Evolutionary conservation across 2,888 invertebrate genomes (phyloP).

Genomic region (Drosophila birchii): DNA sequence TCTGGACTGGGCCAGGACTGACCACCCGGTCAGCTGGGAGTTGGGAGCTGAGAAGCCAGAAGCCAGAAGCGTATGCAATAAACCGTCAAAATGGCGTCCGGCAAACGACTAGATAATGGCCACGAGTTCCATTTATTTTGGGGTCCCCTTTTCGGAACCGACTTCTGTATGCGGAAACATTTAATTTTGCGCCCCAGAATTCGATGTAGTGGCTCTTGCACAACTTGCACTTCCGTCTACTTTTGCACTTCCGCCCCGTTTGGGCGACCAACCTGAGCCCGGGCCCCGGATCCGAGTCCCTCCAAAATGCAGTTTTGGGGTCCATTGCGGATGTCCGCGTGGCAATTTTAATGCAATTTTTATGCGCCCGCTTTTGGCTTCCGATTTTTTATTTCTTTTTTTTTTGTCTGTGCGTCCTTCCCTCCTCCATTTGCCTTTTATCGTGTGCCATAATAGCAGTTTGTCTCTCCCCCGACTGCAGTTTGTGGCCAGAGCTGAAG

Average conservation of each 20-base stretch:
- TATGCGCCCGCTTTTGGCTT: slow-evolving; percentile 73
- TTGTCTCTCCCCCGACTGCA: slow-evolving; percentile 36
- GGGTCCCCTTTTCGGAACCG: slow-evolving; percentile 4
- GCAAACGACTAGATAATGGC: slow-evolving; percentile 69
- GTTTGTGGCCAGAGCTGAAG: slow-evolving; percentile 25
- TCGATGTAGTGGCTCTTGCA: slow-evolving; percentile 62
- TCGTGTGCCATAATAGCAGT: slow-evolving; percentile 52
- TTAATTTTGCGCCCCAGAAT: slow-evolving; percentile 62
- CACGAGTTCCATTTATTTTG: slow-evolving; percentile 33
- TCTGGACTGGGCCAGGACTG: neutral
- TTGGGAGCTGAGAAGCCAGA: slow-evolving; percentile 1
- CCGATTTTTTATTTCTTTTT: slow-evolving; percentile 53
- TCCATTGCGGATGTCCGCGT: slow-evolving; percentile 76
- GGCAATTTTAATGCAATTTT: slow-evolving; percentile 81
- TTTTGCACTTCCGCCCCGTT: slow-evolving; percentile 73
- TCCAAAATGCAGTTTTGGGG: slow-evolving; percentile 46
- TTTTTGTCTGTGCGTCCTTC: slow-evolving; percentile 22
- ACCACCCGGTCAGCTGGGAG: neutral
- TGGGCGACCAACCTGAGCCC: slow-evolving; percentile 22
- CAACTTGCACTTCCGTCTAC: slow-evolving; percentile 76
- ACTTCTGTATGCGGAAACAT: slow-evolving; percentile 59
- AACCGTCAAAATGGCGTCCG: slow-evolving; percentile 70
- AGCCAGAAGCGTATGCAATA: slow-evolving; percentile 61
- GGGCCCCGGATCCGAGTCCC: neutral
- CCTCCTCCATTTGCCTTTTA: slow-evolving; percentile 45